phyloP scores from a whole-genome alignment of 2,113 vertebrate species.

The Triplophysa tibetana region DNA sequence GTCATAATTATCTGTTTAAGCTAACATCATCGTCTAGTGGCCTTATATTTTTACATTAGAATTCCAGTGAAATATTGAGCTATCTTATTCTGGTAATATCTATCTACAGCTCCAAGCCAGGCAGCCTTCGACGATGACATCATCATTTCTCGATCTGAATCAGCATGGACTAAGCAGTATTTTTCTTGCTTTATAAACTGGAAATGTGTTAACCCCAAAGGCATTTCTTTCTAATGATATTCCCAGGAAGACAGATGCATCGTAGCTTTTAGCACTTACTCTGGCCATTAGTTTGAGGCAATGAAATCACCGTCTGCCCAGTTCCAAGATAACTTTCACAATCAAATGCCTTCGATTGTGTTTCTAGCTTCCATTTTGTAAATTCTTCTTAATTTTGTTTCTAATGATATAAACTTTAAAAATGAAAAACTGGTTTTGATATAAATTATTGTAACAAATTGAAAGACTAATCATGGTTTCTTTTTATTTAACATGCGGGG shows the following conservation, averaged over 20 bases:
- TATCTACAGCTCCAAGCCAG: constrained; percentile 46
- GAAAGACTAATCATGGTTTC: background rate
- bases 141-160: background rate
- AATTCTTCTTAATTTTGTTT: background rate
- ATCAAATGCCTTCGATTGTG: background rate
- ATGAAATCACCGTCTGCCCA: background rate
- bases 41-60: background rate
- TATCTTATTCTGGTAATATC: background rate
- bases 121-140: constrained; percentile 46
- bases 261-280: background rate
- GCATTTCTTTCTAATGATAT: background rate
- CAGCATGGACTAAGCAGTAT: background rate
- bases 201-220: background rate
- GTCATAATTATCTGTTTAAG: background rate
- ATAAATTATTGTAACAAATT: background rate
- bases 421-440: background rate
- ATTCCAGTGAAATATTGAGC: background rate
- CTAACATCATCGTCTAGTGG: background rate
- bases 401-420: background rate
- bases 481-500: background rate
- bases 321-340: background rate
- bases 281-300: background rate
- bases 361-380: background rate
- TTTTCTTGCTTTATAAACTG: constrained; percentile 30
- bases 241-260: background rate